Percentiles rank a stretch among this genome's conserved stretches.
phyloP scores from a whole-genome alignment of 2,888 invertebrate genomes.

The Drosophila fungiperda region DNA sequence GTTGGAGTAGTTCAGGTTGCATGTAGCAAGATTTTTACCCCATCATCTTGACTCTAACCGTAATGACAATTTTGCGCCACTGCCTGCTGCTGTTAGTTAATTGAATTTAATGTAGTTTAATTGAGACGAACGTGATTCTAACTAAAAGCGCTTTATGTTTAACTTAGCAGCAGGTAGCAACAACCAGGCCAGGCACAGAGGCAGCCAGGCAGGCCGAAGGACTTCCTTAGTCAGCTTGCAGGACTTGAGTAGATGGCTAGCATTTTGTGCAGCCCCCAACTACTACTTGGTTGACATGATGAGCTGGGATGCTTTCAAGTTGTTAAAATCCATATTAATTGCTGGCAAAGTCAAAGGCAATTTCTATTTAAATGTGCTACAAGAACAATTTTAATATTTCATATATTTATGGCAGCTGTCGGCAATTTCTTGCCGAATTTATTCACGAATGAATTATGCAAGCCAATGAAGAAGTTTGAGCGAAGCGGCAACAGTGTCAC shows the following conservation, averaged over 20 bases:
- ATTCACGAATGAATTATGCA: conserved; percentile 71
- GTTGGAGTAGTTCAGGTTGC: conserved; percentile 35
- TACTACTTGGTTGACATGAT: conserved; percentile 56
- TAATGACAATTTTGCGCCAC: conserved; percentile 71
- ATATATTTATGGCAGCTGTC: conserved; percentile 65
- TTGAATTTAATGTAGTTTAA: conserved; percentile 81
- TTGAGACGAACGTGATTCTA: conserved; percentile 80
- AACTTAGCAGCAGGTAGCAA: conserved; percentile 68
- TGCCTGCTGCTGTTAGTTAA: conserved; percentile 61
- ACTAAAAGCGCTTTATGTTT: conserved; percentile 81
- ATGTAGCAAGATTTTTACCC: conserved; percentile 11
- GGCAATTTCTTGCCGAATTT: conserved; percentile 56
- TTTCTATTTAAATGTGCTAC: conserved; percentile 40
- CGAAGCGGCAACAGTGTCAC: conserved; percentile 57
- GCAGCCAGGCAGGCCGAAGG: background rate
- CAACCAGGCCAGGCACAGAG: conserved; percentile 19
- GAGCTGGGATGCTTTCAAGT: conserved; percentile 65
- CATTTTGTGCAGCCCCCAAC: conserved; percentile 11
- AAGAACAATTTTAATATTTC: conserved; percentile 70
- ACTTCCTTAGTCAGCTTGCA: conserved; percentile 1
- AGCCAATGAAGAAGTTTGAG: conserved; percentile 43
- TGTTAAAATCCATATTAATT: conserved; percentile 74
- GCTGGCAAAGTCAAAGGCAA: conserved; percentile 66
- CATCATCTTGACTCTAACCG: conserved; percentile 45
- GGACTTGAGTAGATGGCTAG: conserved; percentile 8